Evolutionary conservation across 2,797 vertebrate species (phyloP), one percentile per base, ranked within the genome.

Genomic region (Xerus rutilus): DNA sequence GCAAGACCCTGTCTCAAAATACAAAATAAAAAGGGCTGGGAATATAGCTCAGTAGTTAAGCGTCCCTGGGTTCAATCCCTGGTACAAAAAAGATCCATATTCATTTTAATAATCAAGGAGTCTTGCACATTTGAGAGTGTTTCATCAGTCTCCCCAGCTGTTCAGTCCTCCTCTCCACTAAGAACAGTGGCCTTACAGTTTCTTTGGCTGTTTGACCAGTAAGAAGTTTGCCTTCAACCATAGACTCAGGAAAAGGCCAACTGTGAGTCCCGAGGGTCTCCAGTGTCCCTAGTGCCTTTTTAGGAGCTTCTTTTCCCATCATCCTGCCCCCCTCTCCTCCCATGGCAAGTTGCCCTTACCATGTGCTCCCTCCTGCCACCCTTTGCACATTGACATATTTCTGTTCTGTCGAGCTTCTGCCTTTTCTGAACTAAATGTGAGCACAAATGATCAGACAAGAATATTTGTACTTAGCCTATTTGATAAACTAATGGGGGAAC

Each of bases 51-150:
- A 28, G 64, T 32, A 30, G 28, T 67, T 32, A 15, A 67, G 30
- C 6, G 30, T 13, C 64, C 11, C 30, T 67, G 13, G 12, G 30
- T 59, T 25, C 21, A 59, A 25, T 59, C 57, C 23, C 21, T 25
- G 23, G 57, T 59, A 59, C 57, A 2, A 59, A 59, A 59, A 59
- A 59, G 9, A 57, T 0, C 17, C 54, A 57, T 4, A 14, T 47
- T 96, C 82, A 93, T 94, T 96, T 96, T 95, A 72, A 84, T 93
- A 87, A 95, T 35, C 91, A 86, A 93, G 73, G 62, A 92, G 54
- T 59, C 81, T 39, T 76, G 88, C 35, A 92, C 52, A 57, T 49
- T 95, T 94, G 59, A 62, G n/a, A 62, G 6, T 70, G 39, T 90
- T 87, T 93, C 25, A 8, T 62, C 54, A 81, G 57, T 73, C 83